These are phyloP conservation scores for Eubasilissa splendida DNA, from an alignment of 2,888 invertebrate genomes.

Conservation along the genomic window DNA sequence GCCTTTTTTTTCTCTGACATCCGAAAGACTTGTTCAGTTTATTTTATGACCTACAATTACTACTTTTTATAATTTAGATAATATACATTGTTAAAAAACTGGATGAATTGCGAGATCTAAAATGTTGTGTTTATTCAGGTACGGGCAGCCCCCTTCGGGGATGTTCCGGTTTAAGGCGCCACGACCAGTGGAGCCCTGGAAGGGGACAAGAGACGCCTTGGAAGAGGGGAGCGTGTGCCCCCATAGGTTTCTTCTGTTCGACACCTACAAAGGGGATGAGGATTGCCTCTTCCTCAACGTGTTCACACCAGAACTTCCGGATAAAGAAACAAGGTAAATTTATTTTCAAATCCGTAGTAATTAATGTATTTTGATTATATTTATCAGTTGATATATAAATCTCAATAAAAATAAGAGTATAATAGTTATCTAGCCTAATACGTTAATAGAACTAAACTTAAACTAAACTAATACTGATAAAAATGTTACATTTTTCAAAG, in stretches of 20 bases:
- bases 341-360: background rate
- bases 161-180: constrained; percentile 74
- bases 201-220: constrained; percentile 77
- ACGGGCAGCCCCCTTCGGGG: constrained; percentile 70
- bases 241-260: constrained; percentile 78
- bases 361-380: too few relatives aligned
- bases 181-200: constrained; percentile 74
- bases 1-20: background rate
- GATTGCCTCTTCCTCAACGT: constrained; percentile 82
- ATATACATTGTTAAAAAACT: too few relatives aligned
- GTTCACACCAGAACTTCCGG: constrained; percentile 75
- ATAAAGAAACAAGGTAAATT: constrained; percentile 67
- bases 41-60: too few relatives aligned
- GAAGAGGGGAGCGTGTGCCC: constrained; percentile 81
- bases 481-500: too few relatives aligned
- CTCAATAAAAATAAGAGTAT: too few relatives aligned
- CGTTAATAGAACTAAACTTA: too few relatives aligned
- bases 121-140: constrained; percentile 61
- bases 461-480: too few relatives aligned
- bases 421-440: too few relatives aligned
- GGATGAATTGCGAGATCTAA: too few relatives aligned
- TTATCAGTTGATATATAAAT: too few relatives aligned
- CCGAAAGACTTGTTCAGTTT: too few relatives aligned
- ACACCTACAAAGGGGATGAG: constrained; percentile 76
- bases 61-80: too few relatives aligned